Percentiles rank a stretch among this genome's conserved stretches.
Evolutionary conservation across 2,888 invertebrate genomes (phyloP).

Genomic region (Reticulitermes lucifugus): DNA sequence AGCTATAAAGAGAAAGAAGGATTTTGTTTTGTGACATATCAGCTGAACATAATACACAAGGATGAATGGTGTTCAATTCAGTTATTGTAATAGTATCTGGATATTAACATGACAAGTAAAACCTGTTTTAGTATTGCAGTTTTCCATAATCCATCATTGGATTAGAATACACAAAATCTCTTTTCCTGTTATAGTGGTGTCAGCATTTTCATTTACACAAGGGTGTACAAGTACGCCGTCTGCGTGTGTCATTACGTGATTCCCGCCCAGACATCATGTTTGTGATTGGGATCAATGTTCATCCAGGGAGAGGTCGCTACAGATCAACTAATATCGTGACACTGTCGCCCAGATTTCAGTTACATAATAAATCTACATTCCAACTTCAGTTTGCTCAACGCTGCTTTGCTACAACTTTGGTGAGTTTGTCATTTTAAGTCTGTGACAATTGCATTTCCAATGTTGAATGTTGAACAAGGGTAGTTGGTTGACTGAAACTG

Average conservation of each 20-base stretch:
- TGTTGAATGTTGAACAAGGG: too few relatives aligned
- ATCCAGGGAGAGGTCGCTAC: slow-evolving; percentile 90
- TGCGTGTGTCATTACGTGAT: slow-evolving; percentile 71
- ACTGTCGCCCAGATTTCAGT: slow-evolving; percentile 90
- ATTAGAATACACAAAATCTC: too few relatives aligned
- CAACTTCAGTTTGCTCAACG: slow-evolving; percentile 91
- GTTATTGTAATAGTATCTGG: too few relatives aligned
- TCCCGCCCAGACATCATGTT: slow-evolving; percentile 79
- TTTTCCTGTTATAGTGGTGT: slow-evolving; percentile 76
- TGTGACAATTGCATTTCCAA: too few relatives aligned
- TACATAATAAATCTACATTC: slow-evolving; percentile 86
- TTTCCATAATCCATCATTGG: too few relatives aligned
- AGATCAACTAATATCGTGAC: slow-evolving; percentile 92
- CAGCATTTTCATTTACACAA: slow-evolving; percentile 87
- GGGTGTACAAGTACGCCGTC: slow-evolving; percentile 74
- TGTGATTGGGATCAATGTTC: slow-evolving; percentile 89
- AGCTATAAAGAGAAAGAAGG: too few relatives aligned
- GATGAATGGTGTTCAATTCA: too few relatives aligned
- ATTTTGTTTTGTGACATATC: too few relatives aligned
- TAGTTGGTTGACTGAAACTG: too few relatives aligned
- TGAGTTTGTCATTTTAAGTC: slow-evolving; percentile 61
- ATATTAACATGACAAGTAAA: too few relatives aligned
- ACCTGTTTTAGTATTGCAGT: too few relatives aligned
- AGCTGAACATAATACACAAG: too few relatives aligned
- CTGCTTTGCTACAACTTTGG: slow-evolving; percentile 80